Evolutionary conservation across 2,797 vertebrate species (phyloP), one percentile per base, ranked within the genome.

Genomic region (Orientallactaga sibirica): DNA sequence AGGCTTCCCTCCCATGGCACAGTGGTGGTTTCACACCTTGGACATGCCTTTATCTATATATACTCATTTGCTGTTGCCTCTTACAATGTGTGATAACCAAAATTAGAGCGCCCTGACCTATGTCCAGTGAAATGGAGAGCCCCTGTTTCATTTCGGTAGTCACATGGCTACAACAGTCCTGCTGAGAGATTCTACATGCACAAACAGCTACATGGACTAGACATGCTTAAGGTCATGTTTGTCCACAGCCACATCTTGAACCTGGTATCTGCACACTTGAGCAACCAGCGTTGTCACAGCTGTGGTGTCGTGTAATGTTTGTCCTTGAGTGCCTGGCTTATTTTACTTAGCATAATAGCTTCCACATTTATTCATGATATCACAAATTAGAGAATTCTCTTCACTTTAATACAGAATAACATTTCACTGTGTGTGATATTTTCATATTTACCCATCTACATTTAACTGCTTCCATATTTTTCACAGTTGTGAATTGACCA

Each of bases 1-100:
- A 1, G 27, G 66, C 15, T 7, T 48, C 29, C 43, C 43, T 55
- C 19, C 22, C 16, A 48, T 2, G 55, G 73, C 11, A 16, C 19
- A 25, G 27, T 27, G 52, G 3, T 83, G 62, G 29, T 37, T 55
- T 22, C 55, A 6, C 48, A 3, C 25, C 71, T 43, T 43, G 55
- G 6, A 19, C 62, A 20, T n/a, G 15, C 58, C 55, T 25, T 58
- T 58, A 14, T 58, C 14, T 74, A 18, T 61, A 27, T 74, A 74
- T 43, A 29, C 41, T 58, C 48, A 95, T 37, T 52, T 55, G 55
- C n/a, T 20, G 85, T 84, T 81, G 81, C 10, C 73, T 52, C 90
- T 94, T 68, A 86, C 55, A n/a, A 77, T 8, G 37, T 5, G 58
- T 73, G 73, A 73, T 0, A 6, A 29, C 27, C 16, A 85, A 33